Base-by-base conservation (phyloP, 2,888 invertebrate species). In the Orthosia gracilis region DNA sequence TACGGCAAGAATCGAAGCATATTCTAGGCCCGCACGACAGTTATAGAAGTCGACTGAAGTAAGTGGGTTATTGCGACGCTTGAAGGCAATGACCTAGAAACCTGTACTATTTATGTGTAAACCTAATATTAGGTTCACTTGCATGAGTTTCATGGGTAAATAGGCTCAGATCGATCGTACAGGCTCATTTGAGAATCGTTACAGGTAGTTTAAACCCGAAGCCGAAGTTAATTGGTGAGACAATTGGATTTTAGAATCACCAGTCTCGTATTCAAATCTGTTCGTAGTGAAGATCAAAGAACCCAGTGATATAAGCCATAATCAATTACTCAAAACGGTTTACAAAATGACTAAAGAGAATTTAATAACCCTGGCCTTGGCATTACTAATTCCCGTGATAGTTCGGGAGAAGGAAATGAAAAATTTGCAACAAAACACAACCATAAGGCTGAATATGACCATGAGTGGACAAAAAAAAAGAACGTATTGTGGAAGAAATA, bases 141-240 rank as follows among this genome's bases (percentile, higher is more conserved):
- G 82, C 77, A 78, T 78, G 78, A 76, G 78, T 82, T 78, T 78
- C 78, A 82, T 78, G 83, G 83, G 64, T 77, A 82, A 82, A 69
- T 61, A 76, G 57, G 78, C 23, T n/a, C 69, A 23, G 55, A 57
- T 69, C 61, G 78, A 77, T 77, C 69, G 62, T 66, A 66, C 57
- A 57, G 66, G 62, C 62, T 66, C 82, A 66, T 66, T 66, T 76
- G 76, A 63, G 18, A 82, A 66, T 76, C 62, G 57, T 80, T 52
- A 57, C 62, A 66, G 66, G 76, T 67, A 52, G 61, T 74, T 59
- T 26, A 45, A 74, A 55, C 47, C 40, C 54, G n/a, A n/a, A 61
- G n/a, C 12, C 4, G 26, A 57, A 26, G 23, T 31, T 49, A 64
- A 50, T 40, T 81, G 58, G 40, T 74, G 21, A 59, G 13, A 59